Evolutionary conservation across 2,888 invertebrate species (phyloP), one percentile per base, ranked within the genome.

Genomic region (Apamea monoglypha): DNA sequence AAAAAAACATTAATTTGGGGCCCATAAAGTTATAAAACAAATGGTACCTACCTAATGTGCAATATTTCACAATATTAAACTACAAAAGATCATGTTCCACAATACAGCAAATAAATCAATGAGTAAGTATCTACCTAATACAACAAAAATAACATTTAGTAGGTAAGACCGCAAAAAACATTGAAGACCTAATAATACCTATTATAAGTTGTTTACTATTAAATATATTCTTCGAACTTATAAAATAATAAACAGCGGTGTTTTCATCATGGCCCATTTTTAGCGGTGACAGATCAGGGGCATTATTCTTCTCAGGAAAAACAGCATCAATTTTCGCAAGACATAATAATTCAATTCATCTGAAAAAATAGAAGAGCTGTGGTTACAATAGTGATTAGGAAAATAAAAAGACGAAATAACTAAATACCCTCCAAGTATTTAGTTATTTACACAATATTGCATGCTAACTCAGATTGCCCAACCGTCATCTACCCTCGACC

Each of bases 71-170:
- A 47, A 82, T 56, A 25, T 36, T 32, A 53, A 25, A 14, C n/a
- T 40, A n/a, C 1, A 56, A 61, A 72, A 50, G 50, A 84, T 80
- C 85, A 85, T 87, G 85, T 89, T 87, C 85, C 76, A 72, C 67
- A 85, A 81, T 76, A 83, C 69, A 81, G 14, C 36, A 64, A 36
- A 25, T 64, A 36, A 36, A 12, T 25, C 21, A 25, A 64, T 36
- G 21, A 25, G 36, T 36, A 44, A 2, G 5, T 18, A 7, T n/a
- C 12, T 47, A n/a, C 25, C 25, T 6, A 36, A 25, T 66, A 81
- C 40, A 64, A 59, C 21, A 6, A 29, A 70, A 61, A 32, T 50
- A 53, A 40, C 50, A n/a, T 68, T 40, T 29, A 25, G 16, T 80
- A 53, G 14, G 14, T 71, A 21, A 61, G 61, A 82, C 81, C 69